Evolutionary conservation across 2,113 vertebrate genomes (phyloP), one percentile per base, ranked within the genome.

Genomic region (Nannospalax galili): DNA sequence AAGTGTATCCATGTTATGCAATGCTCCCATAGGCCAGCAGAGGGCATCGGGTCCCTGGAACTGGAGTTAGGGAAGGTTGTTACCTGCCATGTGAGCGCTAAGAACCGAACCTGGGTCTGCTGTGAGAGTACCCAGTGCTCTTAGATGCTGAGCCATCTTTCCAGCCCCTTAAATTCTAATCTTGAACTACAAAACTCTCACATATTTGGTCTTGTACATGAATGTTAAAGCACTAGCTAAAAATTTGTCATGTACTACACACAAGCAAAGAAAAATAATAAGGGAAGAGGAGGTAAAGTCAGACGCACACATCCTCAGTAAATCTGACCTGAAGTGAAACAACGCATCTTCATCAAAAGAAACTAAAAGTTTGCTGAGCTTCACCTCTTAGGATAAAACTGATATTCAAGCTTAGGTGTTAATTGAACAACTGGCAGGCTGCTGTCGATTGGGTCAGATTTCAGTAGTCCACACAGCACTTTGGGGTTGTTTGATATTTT

Each of bases 261-360:
- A 73, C 7, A 93, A 69, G 65, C 72, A 93, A 94, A 90, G 45
- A 69, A 90, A 87, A 30, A 15, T 64, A 62, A 58, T 32, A 37
- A 48, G 12, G 75, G 62, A 12, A 12, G 82, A 84, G 48, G 45
- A n/a, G 15, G 62, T 32, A 85, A n/a, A 40, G 35, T 10, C 37
- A 65, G 5, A 20, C 35, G 28, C 86, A 19, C 7, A 74, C 52
- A 60, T 93, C 24, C 35, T 52, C 62, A 87, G 60, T 17, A 90
- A 93, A 92, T 69, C 67, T 14, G 91, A 73, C 28, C 37, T 77
- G 45, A 90, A 88, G 87, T 78, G 17, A 74, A 96, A 90, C 3
- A n/a, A 20, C 40, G 58, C 88, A 40, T 24, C 28, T 40, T 19
- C 72, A 42, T 90, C 40, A 64, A 79, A 95, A 84, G 42, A 81